These are phyloP conservation scores for Sesia bembeciformis DNA, from an alignment of 2,888 invertebrate genomes.

Conservation along the genomic window DNA sequence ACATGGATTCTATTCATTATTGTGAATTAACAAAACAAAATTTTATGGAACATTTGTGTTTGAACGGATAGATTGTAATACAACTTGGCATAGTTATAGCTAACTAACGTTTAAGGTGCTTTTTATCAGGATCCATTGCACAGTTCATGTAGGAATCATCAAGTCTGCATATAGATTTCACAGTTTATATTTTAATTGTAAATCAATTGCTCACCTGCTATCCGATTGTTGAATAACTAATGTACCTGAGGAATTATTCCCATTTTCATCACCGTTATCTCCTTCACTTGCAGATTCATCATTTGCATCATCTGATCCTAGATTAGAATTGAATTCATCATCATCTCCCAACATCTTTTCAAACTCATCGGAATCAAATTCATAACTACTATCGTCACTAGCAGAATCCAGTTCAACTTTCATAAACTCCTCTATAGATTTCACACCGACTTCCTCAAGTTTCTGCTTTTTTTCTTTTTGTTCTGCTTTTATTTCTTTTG, in stretches of 20 bases:
- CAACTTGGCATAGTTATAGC: too few relatives aligned
- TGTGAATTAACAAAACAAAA: too few relatives aligned
- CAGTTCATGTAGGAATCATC: too few relatives aligned
- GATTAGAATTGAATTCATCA: conserved; percentile 1
- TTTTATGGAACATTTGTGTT: too few relatives aligned
- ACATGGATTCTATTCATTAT: too few relatives aligned
- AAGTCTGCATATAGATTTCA: too few relatives aligned
- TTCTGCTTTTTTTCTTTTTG: conserved; percentile 17
- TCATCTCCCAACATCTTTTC: conserved; percentile 37
- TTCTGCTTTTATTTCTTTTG: conserved; percentile 1
- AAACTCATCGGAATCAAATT: conserved; percentile 59
- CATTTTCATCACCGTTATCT: conserved; percentile 12
- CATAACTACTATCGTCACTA: conserved; percentile 34
- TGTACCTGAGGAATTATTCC: neutral
- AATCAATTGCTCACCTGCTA: too few relatives aligned
- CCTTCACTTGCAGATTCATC: conserved; percentile 12
- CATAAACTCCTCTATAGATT: conserved; percentile 39
- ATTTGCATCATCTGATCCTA: conserved; percentile 9
- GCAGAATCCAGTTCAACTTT: conserved; percentile 26
- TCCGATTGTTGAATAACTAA: too few relatives aligned
- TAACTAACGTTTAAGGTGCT: too few relatives aligned
- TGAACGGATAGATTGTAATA: too few relatives aligned
- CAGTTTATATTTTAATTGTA: too few relatives aligned
- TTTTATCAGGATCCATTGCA: too few relatives aligned
- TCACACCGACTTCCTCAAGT: conserved; percentile 33